Base-by-base conservation (phyloP, 2,888 invertebrate species). In the Euphydryas editha region DNA sequence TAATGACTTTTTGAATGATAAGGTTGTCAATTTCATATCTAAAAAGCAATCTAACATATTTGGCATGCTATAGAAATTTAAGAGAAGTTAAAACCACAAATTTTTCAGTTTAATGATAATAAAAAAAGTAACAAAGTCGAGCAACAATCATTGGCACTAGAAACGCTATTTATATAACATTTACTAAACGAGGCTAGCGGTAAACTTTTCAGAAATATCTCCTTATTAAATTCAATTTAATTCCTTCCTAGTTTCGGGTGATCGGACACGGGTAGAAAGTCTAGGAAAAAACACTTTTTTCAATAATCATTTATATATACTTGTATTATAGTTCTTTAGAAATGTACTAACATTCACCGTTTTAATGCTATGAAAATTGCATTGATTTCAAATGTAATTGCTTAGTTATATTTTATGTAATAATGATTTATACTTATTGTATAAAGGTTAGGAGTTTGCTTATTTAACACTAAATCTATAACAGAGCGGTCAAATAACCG, bases 301-400 rank as follows among this genome's bases (percentile, higher is more conserved):
- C 59, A 58, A 61, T 72, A 72, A 66, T 56, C 68, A 69, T 67
- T 64, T 66, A 66, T 67, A 62, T 20, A 51, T n/a, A n/a, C 30
- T 64, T 59, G 59, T 62, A 67, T 67, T 67, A 39, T 59, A 59
- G 59, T 63, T 58, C 54, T 54, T 61, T 54, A 13, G 24, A 46
- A 65, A 65, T 67, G 66, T 67, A 69, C 73, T 70, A 72, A 74
- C 75, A 74, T 73, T 85, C 84, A 81, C 30, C 85, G 79, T 37
- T 30, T 2, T 1, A 30, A 30, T 30, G 30, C 4, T 30, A 8
- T 7, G 6, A 8, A 30, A 30, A 1, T 30, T 30, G 30, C 8
- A 30, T 30, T 30, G 39, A 39, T 15, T 39, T 39, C 11, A 39
- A 39, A 39, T 39, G 39, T 15, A 39, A 39, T 39, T 39, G 15